These are phyloP conservation scores for Ceratina australensis DNA, from an alignment of 1,140 invertebrate genomes.

Conservation along the genomic window DNA sequence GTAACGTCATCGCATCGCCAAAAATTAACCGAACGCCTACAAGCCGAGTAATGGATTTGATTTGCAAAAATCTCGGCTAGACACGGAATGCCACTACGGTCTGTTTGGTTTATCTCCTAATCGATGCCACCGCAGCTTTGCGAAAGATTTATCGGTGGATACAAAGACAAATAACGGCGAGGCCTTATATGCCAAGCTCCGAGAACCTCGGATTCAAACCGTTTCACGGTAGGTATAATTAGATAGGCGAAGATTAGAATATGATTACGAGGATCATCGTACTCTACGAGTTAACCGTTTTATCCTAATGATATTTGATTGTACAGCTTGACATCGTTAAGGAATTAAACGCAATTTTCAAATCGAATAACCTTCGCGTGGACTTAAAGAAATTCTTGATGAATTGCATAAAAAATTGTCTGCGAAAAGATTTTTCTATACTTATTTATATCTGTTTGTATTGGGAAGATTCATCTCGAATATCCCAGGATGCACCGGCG, in stretches of 20 bases:
- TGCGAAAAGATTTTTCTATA: too few relatives aligned
- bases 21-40: background rate
- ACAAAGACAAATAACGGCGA: too few relatives aligned
- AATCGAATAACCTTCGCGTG: background rate
- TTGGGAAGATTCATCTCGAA: background rate
- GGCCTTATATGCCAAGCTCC: background rate
- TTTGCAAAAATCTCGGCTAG: background rate
- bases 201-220: background rate
- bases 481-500: background rate
- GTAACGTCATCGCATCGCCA: too few relatives aligned
- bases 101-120: background rate
- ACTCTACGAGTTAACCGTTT: background rate
- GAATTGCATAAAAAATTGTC: too few relatives aligned
- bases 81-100: constrained; percentile 30
- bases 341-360: constrained; percentile 3
- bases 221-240: background rate
- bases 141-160: constrained; percentile 1
- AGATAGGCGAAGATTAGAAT: background rate
- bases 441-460: background rate
- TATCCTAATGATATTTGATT: constrained; percentile 6
- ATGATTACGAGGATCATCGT: background rate
- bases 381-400: background rate
- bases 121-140: background rate
- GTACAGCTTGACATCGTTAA: background rate
- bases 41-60: constrained; percentile 13